These are phyloP conservation scores for Clarias laeviceps DNA, from an alignment of 2,797 vertebrate genomes.

Conservation along the genomic window DNA sequence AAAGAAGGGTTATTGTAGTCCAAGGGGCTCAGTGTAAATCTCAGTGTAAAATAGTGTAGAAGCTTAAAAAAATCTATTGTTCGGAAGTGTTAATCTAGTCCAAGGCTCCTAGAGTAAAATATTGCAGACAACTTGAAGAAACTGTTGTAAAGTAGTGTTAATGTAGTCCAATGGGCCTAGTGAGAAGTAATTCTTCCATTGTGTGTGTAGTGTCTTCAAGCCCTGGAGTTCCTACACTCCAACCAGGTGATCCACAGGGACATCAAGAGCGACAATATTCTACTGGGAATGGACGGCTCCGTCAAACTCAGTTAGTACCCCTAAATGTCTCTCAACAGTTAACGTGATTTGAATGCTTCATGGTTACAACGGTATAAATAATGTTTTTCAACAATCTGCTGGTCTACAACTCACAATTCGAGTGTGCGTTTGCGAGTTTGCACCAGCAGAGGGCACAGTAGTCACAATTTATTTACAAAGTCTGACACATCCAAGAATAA, in stretches of 20 bases:
- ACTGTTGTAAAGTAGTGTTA: neutral
- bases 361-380: neutral
- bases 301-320: constrained; percentile 90
- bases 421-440: neutral
- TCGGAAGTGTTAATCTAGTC: neutral
- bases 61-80: too few species aligned
- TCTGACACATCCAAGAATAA: neutral
- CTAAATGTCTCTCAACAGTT: neutral
- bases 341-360: neutral
- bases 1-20: too few species aligned
- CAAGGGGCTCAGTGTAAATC: too few species aligned
- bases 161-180: neutral
- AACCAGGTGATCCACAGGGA: constrained; percentile 97
- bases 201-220: constrained; percentile 87
- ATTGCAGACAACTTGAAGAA: neutral
- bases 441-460: constrained; percentile 24
- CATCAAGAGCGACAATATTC: constrained; percentile 98
- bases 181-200: neutral
- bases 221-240: constrained; percentile 93
- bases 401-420: neutral
- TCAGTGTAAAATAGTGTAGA: too few species aligned
- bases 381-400: too few species aligned
- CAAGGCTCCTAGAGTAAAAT: neutral
- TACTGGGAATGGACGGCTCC: constrained; percentile 95
- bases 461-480: neutral